Conservation (phyloP, 2,113 vertebrate species). For the Forbesichthys agassizii region DNA sequence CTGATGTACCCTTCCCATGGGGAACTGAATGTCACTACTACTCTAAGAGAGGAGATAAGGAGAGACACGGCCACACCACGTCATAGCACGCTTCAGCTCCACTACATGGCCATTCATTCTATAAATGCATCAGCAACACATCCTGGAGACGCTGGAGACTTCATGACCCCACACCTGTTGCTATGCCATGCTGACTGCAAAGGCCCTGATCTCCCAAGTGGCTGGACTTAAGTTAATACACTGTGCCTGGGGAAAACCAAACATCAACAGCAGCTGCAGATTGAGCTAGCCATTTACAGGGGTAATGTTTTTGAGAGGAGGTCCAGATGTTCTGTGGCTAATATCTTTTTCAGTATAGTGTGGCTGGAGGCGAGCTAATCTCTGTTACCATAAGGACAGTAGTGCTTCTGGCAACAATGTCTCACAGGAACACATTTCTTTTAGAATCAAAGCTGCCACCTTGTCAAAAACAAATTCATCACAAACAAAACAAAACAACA, state of each 20-base stretch:
- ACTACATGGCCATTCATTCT: background rate
- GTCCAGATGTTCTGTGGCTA: constrained; percentile 33
- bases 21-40: background rate
- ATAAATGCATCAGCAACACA: background rate
- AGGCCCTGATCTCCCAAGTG: constrained; percentile 33
- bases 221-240: constrained; percentile 8
- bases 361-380: constrained; percentile 35
- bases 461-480: constrained; percentile 8
- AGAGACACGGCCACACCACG: background rate
- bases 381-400: constrained; percentile 21
- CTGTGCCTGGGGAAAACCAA: background rate
- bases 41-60: background rate
- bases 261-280: constrained; percentile 4
- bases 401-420: constrained; percentile 22
- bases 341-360: constrained; percentile 3
- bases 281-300: background rate
- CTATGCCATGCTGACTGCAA: constrained; percentile 28
- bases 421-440: constrained; percentile 37
- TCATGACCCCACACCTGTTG: constrained; percentile 42
- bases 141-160: constrained; percentile 29
- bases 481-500: constrained; percentile 9
- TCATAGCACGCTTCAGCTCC: background rate
- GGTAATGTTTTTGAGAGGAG: constrained; percentile 1
- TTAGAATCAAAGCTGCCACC: constrained; percentile 27
- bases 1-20: too few species aligned